Conservation (phyloP, 2,113 vertebrate genomes). For the Neodon shergylaensis region DNA sequence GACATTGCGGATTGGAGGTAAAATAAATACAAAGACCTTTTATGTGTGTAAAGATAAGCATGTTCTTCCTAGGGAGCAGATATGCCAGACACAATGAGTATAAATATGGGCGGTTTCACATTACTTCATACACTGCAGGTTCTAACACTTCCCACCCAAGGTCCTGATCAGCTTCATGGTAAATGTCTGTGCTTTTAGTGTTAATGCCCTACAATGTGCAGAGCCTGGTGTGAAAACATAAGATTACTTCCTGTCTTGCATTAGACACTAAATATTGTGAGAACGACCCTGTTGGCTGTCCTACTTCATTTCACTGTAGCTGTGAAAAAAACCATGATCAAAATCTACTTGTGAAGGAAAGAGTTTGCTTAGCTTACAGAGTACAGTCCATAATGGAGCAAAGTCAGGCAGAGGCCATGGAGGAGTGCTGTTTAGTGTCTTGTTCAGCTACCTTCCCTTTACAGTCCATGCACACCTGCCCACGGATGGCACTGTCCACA, state of each 20-base stretch:
- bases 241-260: neutral
- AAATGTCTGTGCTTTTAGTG: neutral
- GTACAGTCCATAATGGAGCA: no score
- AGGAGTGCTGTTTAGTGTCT: neutral
- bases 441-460: neutral
- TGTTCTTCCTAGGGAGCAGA: neutral
- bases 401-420: no score
- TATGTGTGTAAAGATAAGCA: neutral
- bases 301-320: neutral
- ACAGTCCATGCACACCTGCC: neutral
- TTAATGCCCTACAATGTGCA: neutral
- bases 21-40: neutral
- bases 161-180: neutral
- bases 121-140: neutral
- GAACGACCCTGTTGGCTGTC: neutral
- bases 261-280: neutral
- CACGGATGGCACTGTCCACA: neutral
- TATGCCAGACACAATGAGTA: neutral
- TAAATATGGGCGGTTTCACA: neutral
- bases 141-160: neutral
- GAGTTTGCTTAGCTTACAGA: neutral
- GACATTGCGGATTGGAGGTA: neutral
- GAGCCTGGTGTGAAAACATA: neutral
- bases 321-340: neutral
- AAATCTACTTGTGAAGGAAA: neutral